Evolutionary conservation across 2,113 vertebrate species (phyloP).

Genomic region (Probosciger aterrimus): DNA sequence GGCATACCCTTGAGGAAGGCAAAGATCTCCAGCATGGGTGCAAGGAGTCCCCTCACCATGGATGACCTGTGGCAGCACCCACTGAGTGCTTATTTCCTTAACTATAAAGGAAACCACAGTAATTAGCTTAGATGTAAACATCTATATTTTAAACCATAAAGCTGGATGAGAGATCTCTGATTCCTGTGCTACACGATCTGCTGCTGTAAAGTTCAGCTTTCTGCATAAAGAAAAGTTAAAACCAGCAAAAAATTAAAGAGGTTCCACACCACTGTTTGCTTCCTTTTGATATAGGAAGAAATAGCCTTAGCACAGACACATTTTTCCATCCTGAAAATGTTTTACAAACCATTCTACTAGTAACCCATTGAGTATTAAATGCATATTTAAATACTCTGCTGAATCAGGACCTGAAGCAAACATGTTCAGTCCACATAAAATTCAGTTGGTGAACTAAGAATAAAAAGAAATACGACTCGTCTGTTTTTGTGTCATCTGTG

Average conservation of each 20-base stretch:
- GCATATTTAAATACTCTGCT: neutral
- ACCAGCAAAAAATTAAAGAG: neutral
- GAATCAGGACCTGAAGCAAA: neutral
- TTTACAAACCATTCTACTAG: neutral
- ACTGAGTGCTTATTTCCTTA: neutral
- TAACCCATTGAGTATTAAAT: neutral
- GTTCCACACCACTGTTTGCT: neutral
- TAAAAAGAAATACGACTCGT: neutral
- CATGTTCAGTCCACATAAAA: neutral
- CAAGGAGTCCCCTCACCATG: neutral
- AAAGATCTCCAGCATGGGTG: neutral
- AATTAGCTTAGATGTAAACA: neutral
- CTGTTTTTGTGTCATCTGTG: neutral
- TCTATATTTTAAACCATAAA: neutral
- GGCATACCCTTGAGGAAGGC: neutral
- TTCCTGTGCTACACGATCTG: neutral
- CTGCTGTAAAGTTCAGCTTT: neutral
- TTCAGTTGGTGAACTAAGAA: neutral
- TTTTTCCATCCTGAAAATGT: neutral
- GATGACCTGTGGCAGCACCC: fast-evolving
- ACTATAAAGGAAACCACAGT: neutral
- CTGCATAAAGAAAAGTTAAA: neutral
- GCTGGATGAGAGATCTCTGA: neutral
- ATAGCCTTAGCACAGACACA: neutral
- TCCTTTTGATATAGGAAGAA: neutral